phyloP scores from a whole-genome alignment of 2,888 invertebrate species.

The Brachycybe producta region DNA sequence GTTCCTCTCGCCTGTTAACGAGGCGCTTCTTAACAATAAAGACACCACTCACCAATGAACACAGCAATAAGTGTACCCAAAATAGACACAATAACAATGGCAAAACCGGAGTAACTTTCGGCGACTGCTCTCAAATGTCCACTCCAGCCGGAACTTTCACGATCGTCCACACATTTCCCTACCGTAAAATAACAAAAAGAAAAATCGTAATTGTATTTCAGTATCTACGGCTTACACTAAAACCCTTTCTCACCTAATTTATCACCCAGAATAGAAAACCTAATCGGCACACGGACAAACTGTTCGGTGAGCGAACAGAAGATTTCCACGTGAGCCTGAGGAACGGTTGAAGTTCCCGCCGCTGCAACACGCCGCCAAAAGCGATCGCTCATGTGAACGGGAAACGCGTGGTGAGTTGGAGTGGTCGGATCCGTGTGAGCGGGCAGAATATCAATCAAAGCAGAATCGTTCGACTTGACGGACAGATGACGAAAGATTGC shows the following conservation, averaged over 20 bases:
- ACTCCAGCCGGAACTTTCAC: conserved; percentile 3
- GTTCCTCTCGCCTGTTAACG: background rate
- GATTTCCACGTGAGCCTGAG: background rate
- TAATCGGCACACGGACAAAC: conserved; percentile 9
- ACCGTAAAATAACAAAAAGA: too few relatives aligned
- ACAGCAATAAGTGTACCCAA: conserved; percentile 8
- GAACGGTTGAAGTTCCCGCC: background rate
- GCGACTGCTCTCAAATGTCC: conserved; percentile 11
- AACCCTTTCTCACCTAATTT: background rate
- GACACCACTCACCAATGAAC: conserved; percentile 2
- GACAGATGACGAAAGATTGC: conserved; percentile 10
- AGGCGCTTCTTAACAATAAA: background rate
- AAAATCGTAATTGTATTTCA: background rate
- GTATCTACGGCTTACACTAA: background rate
- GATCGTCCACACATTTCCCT: conserved; percentile 7
- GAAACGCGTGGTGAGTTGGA: background rate
- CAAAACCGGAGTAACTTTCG: conserved; percentile 6
- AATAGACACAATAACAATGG: conserved; percentile 1
- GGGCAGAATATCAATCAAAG: background rate
- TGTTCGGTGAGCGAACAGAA: background rate
- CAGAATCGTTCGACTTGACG: conserved; percentile 6
- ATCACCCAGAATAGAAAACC: background rate
- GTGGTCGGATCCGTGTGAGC: background rate
- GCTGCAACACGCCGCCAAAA: background rate
- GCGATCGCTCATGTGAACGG: background rate